phyloP scores from a whole-genome alignment of 1,140 invertebrate genomes.

The Megalonaias nervosa region DNA sequence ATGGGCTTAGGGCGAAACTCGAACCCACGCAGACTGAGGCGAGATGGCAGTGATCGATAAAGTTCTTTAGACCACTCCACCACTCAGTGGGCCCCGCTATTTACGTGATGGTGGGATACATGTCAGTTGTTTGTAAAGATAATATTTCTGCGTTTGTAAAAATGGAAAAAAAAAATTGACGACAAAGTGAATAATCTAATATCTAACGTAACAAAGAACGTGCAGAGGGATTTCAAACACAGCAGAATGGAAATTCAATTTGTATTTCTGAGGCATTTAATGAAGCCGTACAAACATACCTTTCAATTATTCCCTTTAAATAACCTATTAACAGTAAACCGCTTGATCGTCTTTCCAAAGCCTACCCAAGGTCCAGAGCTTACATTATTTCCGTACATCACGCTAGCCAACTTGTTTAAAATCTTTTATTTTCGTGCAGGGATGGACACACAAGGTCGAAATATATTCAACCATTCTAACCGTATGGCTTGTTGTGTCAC shows the following conservation, averaged over 20 bases:
- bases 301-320: not conserved
- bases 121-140: not conserved
- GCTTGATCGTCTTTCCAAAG: not conserved
- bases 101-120: not conserved
- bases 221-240: conserved; percentile 6
- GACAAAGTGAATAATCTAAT: not conserved
- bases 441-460: not conserved
- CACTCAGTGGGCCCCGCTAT: too few species aligned
- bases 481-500: not conserved
- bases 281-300: not conserved
- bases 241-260: not conserved
- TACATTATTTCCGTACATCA: not conserved
- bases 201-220: conserved; percentile 2
- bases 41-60: too few species aligned
- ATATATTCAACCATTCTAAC: conserved; percentile 5
- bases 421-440: not conserved
- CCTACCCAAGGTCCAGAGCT: not conserved
- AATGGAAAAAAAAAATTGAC: not conserved
- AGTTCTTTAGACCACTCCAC: too few species aligned
- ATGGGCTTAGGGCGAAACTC: too few species aligned
- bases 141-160: not conserved
- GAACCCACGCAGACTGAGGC: too few species aligned
- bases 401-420: not conserved
- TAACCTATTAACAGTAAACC: not conserved
- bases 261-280: not conserved